A percentile compares a stretch with the other conserved stretches of the same genome.
phyloP scores from a whole-genome alignment of 2,797 vertebrate species.

The Clarias platycephalus region DNA sequence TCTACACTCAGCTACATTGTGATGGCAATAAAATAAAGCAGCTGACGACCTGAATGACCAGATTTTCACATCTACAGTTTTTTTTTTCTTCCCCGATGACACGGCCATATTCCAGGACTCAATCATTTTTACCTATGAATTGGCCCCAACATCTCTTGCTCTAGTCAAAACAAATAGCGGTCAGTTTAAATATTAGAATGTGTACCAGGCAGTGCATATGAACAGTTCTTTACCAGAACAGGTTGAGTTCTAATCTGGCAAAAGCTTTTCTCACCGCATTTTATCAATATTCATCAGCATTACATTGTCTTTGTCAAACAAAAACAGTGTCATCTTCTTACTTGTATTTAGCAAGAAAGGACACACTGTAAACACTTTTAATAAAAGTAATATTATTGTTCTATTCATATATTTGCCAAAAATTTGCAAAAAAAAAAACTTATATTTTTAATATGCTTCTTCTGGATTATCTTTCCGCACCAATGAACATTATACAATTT shows the following conservation, averaged over 20 bases:
- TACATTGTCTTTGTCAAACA: constrained; percentile 1
- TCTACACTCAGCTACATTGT: too few species aligned
- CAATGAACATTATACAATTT: constrained; percentile 6
- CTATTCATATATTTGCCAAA: background rate
- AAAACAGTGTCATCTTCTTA: background rate
- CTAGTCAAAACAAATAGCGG: too few species aligned
- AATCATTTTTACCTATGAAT: too few species aligned
- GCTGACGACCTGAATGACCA: too few species aligned
- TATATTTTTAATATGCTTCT: background rate
- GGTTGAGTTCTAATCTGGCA: background rate
- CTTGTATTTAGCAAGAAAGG: background rate
- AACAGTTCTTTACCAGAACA: background rate
- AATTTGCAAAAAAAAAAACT: background rate
- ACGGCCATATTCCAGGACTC: too few species aligned
- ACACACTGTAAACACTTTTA: constrained; percentile 3
- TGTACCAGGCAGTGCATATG: background rate
- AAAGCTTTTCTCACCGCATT: background rate
- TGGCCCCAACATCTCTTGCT: too few species aligned
- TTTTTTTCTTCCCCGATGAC: too few species aligned
- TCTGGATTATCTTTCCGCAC: background rate
- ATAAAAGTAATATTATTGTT: constrained; percentile 11
- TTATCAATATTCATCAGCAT: background rate
- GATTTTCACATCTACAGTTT: too few species aligned
- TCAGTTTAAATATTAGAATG: too few species aligned
- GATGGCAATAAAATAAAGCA: too few species aligned